These are phyloP conservation scores for Rhynchonycteris naso DNA, from an alignment of 2,797 vertebrate species.

Conservation along the genomic window DNA sequence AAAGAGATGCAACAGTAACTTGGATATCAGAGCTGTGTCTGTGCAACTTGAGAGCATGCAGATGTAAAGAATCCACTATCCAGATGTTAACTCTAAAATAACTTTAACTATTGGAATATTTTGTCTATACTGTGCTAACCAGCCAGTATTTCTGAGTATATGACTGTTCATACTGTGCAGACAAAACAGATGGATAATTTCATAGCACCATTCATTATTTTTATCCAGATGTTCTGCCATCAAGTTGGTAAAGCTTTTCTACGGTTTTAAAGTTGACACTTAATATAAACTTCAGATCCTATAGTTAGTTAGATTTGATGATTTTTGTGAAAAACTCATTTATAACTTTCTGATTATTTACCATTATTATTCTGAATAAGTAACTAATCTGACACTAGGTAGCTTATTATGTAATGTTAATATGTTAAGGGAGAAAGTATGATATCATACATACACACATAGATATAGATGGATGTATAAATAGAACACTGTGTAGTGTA, in stretches of 20 bases:
- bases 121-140: conserved; percentile 50
- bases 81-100: conserved; percentile 53
- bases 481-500: not conserved
- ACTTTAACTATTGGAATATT: conserved; percentile 49
- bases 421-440: not conserved
- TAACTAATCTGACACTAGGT: not conserved
- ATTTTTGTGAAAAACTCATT: conserved; percentile 30
- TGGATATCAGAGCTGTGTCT: not conserved
- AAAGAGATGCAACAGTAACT: conserved; percentile 23
- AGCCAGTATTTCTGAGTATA: conserved; percentile 40
- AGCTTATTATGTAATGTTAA: not conserved
- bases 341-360: conserved; percentile 32
- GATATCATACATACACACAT: not conserved
- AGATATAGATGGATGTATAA: not conserved
- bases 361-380: not conserved
- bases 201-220: conserved; percentile 52
- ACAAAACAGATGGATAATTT: conserved; percentile 71
- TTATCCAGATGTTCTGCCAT: conserved; percentile 69
- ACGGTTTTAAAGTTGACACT: conserved; percentile 29
- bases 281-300: conserved; percentile 13
- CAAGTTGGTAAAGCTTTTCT: conserved; percentile 55
- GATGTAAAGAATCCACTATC: conserved; percentile 17
- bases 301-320: not conserved
- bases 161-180: conserved; percentile 27
- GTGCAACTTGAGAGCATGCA: conserved; percentile 6